A percentile compares a stretch with the other conserved stretches of the same genome.
Evolutionary conservation across 2,113 vertebrate genomes (phyloP).

Genomic region (Piaya cayana): DNA sequence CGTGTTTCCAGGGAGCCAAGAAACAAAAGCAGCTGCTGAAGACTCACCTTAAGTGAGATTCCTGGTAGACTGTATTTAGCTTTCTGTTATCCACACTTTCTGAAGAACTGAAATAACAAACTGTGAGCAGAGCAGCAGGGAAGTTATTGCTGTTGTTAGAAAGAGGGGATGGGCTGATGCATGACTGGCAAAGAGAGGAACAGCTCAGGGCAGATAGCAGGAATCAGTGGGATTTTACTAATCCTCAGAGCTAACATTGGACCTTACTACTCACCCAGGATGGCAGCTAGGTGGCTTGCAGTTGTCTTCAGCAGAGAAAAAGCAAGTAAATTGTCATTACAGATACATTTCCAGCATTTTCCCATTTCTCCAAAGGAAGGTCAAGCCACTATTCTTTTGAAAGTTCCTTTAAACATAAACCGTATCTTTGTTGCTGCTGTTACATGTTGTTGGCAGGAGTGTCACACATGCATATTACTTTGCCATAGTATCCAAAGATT

Average conservation of each 20-base stretch:
- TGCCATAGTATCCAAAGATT: not conserved
- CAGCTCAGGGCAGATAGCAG: not conserved
- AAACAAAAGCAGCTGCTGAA: not conserved
- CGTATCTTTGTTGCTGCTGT: not conserved
- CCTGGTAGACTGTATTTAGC: not conserved
- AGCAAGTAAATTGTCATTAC: not conserved
- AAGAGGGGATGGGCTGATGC: not conserved
- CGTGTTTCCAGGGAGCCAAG: not conserved
- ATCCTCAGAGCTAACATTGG: not conserved
- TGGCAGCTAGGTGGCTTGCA: not conserved
- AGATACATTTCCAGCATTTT: not conserved
- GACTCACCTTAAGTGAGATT: not conserved
- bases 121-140: not conserved
- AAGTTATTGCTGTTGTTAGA: not conserved
- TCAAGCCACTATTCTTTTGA: not conserved
- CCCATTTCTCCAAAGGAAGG: not conserved
- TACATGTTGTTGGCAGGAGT: not conserved
- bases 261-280: not conserved
- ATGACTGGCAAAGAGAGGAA: not conserved
- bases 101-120: not conserved
- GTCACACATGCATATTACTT: not conserved
- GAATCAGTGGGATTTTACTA: not conserved
- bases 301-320: not conserved
- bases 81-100: accelerated
- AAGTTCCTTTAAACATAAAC: not conserved